Base-by-base conservation (phyloP, 2,888 invertebrate species). In the Trissoscelio sp. region DNA sequence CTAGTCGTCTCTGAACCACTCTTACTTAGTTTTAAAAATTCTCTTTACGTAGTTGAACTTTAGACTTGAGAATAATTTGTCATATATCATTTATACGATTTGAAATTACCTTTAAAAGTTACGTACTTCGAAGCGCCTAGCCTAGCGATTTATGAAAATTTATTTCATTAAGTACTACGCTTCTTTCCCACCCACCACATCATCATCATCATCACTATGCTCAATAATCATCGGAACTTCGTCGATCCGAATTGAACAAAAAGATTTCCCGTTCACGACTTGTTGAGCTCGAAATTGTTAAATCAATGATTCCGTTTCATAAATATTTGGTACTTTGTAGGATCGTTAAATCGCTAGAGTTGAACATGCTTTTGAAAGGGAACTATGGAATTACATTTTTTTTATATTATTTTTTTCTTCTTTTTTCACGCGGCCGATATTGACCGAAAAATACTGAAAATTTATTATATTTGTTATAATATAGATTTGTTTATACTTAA, bases 1-100 rank as follows among this genome's bases (percentile, higher is more conserved):
- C 89, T 90, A 91, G 86, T 90, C 89, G 85, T 89, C 88, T 89
- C 89, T 87, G 88, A 89, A 88, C 88, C 88, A 89, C 88, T 87
- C 81, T 88, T 89, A 90, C 83, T 85, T 89, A 89, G 87, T 88
- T 88, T 90, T 88, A 88, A 88, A 88, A 89, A 89, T 86, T 81
- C 81, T 57, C 67, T 88, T 88, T 87, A 88, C 78, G 82, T 86
- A 85, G 86, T 88, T 83, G 85, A 89, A 86, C 86, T 87, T 88
- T 87, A 88, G 84, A 86, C 84, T 88, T 86, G 88, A 88, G 88
- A 89, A 89, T 88, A 89, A 88, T 86, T 87, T 88, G 85, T 83
- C 85, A 86, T 79, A 72, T 75, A 79, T 83, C 75, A 58, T 81
- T 80, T 82, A 80, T 84, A 79, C 62, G 70, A 84, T 83, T 83